phyloP scores from a whole-genome alignment of 2,113 vertebrate genomes.

The Callionymus lyra region DNA sequence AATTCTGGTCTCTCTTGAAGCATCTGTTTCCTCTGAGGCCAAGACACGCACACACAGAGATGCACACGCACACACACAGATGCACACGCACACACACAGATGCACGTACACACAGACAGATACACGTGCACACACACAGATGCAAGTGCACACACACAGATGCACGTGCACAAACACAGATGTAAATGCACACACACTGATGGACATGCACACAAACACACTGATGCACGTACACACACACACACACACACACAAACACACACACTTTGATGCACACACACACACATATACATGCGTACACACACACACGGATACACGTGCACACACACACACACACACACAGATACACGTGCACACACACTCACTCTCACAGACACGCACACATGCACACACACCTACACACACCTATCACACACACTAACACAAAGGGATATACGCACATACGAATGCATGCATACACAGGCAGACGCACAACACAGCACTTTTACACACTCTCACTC shows the following conservation, averaged over 20 bases:
- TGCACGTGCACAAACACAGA: not conserved
- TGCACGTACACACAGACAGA: not conserved
- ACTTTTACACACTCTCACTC: too few relatives aligned
- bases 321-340: not conserved
- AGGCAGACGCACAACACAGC: not conserved
- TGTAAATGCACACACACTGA: too few relatives aligned
- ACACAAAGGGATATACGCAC: not conserved
- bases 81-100: too few relatives aligned
- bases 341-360: too few relatives aligned
- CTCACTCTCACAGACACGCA: not conserved
- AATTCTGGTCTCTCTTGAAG: slow-evolving; percentile 12
- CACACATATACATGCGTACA: not conserved
- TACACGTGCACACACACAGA: not conserved
- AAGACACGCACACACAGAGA: not conserved
- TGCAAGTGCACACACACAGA: not conserved
- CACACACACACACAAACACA: not conserved
- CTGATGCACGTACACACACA: not conserved
- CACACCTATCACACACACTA: not conserved
- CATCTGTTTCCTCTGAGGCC: slow-evolving; percentile 38
- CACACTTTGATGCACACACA: not conserved
- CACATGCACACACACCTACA: not conserved
- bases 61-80: not conserved
- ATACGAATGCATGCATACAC: not conserved
- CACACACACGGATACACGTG: too few relatives aligned
- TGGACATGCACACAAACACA: too few relatives aligned